Percentiles rank a stretch among this genome's conserved stretches.
Conservation (phyloP, 1,140 invertebrate genomes). For the Calliphora vicina region DNA sequence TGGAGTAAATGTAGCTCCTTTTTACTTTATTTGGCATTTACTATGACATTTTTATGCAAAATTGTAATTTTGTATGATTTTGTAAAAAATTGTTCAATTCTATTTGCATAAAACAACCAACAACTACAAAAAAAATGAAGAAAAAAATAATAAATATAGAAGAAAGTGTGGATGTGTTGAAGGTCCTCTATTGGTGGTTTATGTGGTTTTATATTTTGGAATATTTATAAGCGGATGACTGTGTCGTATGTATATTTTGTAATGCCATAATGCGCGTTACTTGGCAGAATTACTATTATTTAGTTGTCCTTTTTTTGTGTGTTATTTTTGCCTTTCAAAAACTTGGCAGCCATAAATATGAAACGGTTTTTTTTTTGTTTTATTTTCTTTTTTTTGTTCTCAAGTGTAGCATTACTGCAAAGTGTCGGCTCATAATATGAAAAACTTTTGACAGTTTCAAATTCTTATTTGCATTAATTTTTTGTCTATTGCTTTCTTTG, state of each 20-base stretch:
- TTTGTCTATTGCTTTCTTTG: constrained; percentile 11
- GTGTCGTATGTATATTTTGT: neutral
- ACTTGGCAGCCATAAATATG: constrained; percentile 22
- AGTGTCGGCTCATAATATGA: constrained; percentile 23
- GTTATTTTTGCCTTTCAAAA: neutral
- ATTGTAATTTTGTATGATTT: constrained; percentile 19
- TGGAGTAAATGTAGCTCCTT: neutral
- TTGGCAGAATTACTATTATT: constrained; percentile 17
- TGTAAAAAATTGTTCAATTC: neutral
- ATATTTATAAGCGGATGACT: neutral
- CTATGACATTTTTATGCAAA: constrained; percentile 32
- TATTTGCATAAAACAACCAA: neutral
- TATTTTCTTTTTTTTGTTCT: neutral
- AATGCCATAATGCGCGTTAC: constrained; percentile 17
- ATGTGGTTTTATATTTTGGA: neutral
- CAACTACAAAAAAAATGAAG: too few relatives aligned
- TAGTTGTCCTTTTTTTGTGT: neutral
- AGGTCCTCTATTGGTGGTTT: neutral
- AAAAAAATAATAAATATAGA: too few relatives aligned
- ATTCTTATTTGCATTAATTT: constrained; percentile 23
- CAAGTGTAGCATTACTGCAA: constrained; percentile 16
- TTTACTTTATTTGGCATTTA: constrained; percentile 25
- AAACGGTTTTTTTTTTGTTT: neutral
- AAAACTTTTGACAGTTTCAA: constrained; percentile 31
- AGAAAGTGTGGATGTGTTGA: neutral